These are phyloP conservation scores for Leucophora obtusa DNA, from an alignment of 2,888 invertebrate genomes.

Conservation along the genomic window DNA sequence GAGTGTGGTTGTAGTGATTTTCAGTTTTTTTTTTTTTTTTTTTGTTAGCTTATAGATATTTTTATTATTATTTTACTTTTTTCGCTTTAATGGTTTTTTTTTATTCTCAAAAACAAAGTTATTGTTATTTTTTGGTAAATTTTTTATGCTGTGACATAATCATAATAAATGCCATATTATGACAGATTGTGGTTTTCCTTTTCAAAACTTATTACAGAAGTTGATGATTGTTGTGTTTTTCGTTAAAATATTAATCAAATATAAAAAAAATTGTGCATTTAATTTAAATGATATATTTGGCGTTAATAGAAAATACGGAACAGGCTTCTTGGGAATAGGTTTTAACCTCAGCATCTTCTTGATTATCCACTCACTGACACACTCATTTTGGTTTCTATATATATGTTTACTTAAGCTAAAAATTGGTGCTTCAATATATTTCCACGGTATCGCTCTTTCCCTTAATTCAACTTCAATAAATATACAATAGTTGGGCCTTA, in stretches of 20 bases:
- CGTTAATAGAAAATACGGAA: too few species aligned
- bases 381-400: too few species aligned
- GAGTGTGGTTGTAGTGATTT: background rate
- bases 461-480: too few species aligned
- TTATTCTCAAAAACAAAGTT: background rate
- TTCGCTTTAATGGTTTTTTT: background rate
- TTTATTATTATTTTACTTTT: background rate
- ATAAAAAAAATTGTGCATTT: background rate
- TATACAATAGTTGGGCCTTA: too few species aligned
- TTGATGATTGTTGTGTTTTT: background rate
- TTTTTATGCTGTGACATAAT: slow-evolving; percentile 31
- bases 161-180: slow-evolving; percentile 40
- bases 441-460: too few species aligned
- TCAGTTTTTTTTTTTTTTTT: too few species aligned
- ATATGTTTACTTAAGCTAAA: too few species aligned
- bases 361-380: too few species aligned
- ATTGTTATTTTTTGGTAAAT: background rate
- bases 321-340: too few species aligned
- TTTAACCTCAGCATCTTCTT: too few species aligned
- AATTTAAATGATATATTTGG: too few species aligned
- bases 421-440: too few species aligned
- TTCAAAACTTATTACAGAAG: background rate
- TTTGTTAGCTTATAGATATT: background rate
- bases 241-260: background rate
- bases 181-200: slow-evolving; percentile 36